phyloP scores from a whole-genome alignment of 2,888 invertebrate genomes.

The Dolichomitus sp. region DNA sequence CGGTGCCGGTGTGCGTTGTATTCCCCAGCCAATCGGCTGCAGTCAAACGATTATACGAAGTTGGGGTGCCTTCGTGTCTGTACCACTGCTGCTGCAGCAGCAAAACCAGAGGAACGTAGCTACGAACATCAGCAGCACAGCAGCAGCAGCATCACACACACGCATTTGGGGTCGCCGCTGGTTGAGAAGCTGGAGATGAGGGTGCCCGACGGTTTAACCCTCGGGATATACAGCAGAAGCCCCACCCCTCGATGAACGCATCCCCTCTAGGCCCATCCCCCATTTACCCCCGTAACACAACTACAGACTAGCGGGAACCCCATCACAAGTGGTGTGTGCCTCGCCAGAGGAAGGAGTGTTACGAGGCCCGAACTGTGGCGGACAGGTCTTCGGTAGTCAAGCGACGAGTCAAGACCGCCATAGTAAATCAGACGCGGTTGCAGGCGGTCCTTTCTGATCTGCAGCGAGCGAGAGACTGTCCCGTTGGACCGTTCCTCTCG shows the following conservation, averaged over 20 bases:
- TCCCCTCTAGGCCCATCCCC: conserved; percentile 70
- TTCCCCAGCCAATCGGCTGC: conserved; percentile 40
- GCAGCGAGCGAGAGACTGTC: conserved; percentile 68
- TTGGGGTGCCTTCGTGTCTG: conserved; percentile 31
- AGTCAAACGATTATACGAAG: conserved; percentile 48
- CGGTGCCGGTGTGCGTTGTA: conserved; percentile 1
- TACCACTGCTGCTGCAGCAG: conserved; percentile 45
- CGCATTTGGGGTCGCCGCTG: conserved; percentile 29
- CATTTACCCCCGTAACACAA: conserved; percentile 73
- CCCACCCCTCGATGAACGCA: conserved; percentile 78
- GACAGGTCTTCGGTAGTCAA: conserved; percentile 72
- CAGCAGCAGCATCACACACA: conserved; percentile 13
- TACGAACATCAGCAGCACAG: conserved; percentile 44
- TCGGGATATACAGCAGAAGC: conserved; percentile 69
- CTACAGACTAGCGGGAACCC: conserved; percentile 75
- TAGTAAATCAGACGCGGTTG: conserved; percentile 85
- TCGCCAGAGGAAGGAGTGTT: conserved; percentile 56
- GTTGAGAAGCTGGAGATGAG: conserved; percentile 55
- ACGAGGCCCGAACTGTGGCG: conserved; percentile 62
- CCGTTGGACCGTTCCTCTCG: conserved; percentile 42
- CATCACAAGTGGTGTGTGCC: conserved; percentile 69
- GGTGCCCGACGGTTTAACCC: conserved; percentile 66
- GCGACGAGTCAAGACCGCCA: conserved; percentile 78
- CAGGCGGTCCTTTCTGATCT: conserved; percentile 86
- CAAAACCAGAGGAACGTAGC: conserved; percentile 30